Base-by-base conservation (phyloP, 1,140 invertebrate species). In the Thaumatotibia leucotreta region DNA sequence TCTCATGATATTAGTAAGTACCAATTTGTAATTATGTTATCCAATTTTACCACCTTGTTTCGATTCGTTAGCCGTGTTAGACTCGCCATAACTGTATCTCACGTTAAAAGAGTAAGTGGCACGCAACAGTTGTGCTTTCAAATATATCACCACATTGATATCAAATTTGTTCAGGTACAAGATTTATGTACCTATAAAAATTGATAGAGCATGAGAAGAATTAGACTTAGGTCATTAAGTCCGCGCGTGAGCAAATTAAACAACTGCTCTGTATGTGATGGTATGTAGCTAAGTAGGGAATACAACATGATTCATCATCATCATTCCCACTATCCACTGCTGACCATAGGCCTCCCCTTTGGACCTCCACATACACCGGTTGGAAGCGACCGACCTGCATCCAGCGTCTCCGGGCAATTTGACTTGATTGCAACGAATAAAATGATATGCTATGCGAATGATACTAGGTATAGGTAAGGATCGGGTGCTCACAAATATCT, bases 1-100 rank as follows among this genome's bases (percentile, higher is more conserved):
- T n/a, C 39, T 45, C 39, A 20, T 20, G 39, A 45, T 45, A 45
- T 45, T 17, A 9, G 33, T 35, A 9, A n/a, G n/a, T 9, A 9
- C 31, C 11, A 14, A 17, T 17, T 20, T 6, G 39, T 45, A 20
- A 20, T 45, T 20, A 45, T 58, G 23, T 8, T 58, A 27, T 29
- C 52, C 52, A 58, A 58, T 58, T 58, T 58, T 29, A 58, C 23
- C 52, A 58, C 52, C 17, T 54, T 58, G 52, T 58, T 31, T 58
- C 52, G 52, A 58, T 58, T 58, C 52, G 52, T 39, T 63, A 35
- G 61, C 61, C 61, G 31, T 24, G 31, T 22, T 39, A 8, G 32
- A 14, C 61, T 63, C 22, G 61, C 24, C 61, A 35, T 63, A 35
- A 35, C 61, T 39, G 31, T 63, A 39, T 35, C n/a, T 2, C 17